Evolutionary conservation across 1,140 invertebrate genomes (phyloP).

Genomic region (Drosophila ercepeae): DNA sequence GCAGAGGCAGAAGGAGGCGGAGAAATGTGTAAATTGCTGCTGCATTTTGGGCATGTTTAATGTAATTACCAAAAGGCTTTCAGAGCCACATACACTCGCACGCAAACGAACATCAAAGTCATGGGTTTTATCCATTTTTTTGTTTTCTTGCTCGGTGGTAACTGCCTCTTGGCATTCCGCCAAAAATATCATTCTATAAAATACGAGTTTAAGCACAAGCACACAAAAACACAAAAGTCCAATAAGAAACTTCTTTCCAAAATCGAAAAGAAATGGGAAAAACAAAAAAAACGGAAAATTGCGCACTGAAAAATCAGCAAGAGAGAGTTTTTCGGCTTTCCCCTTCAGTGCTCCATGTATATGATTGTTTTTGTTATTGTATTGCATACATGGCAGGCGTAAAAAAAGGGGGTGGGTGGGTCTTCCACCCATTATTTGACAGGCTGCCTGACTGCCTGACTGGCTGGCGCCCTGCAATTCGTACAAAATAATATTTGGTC

Average conservation of each 20-base stretch:
- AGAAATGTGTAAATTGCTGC: constrained; percentile 76
- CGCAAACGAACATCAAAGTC: background rate
- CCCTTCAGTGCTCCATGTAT: background rate
- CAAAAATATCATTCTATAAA: constrained; percentile 82
- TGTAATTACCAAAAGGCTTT: constrained; percentile 82
- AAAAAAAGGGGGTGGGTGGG: constrained; percentile 1
- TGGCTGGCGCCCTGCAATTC: constrained; percentile 44
- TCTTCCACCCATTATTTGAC: no score
- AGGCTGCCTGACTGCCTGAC: constrained; percentile 4
- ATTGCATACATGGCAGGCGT: background rate
- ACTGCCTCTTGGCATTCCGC: constrained; percentile 58
- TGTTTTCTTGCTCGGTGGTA: background rate
- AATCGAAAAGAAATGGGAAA: constrained; percentile 29
- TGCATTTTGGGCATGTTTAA: constrained; percentile 82
- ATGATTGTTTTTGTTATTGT: background rate
- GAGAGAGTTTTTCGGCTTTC: constrained; percentile 6
- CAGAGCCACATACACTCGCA: constrained; percentile 49
- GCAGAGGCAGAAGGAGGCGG: background rate
- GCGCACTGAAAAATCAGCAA: constrained; percentile 39
- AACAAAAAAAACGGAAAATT: constrained; percentile 34
- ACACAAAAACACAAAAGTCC: constrained; percentile 71
- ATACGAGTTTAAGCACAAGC: constrained; percentile 76
- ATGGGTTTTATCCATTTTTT: constrained; percentile 2
- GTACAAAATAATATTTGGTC: constrained; percentile 54
- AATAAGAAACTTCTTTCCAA: constrained; percentile 72